Percentiles rank a stretch among this genome's conserved stretches.
phyloP scores from a whole-genome alignment of 1,140 invertebrate species.

The Panagrolaimus sp. region DNA sequence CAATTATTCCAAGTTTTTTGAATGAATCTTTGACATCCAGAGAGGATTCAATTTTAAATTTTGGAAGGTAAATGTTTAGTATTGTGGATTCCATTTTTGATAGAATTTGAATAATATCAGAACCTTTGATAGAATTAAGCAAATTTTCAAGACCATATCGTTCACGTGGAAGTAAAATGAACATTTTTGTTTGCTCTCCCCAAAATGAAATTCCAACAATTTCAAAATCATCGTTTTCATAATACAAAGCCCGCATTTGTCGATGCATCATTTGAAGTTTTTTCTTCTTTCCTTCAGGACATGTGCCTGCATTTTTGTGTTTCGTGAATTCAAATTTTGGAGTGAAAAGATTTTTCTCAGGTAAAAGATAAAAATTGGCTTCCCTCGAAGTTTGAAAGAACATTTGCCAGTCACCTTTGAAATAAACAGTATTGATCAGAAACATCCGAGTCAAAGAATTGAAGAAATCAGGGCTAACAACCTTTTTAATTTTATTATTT shows the following conservation, averaged over 20 bases:
- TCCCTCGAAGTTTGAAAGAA: neutral
- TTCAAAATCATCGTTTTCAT: constrained; percentile 20
- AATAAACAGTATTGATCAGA: neutral
- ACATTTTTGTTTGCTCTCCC: constrained; percentile 22
- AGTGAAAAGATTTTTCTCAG: neutral
- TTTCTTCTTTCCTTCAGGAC: neutral
- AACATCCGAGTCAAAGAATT: neutral
- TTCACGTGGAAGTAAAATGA: constrained; percentile 25
- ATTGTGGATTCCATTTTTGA: neutral
- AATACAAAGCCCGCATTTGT: neutral
- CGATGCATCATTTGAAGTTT: neutral
- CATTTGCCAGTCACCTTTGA: neutral
- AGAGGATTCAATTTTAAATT: constrained; percentile 34
- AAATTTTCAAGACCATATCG: constrained; percentile 24
- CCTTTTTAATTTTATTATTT: neutral
- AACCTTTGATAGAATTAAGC: constrained; percentile 21
- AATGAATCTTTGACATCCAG: constrained; percentile 17
- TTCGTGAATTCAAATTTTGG: no score
- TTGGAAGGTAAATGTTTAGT: constrained; percentile 24
- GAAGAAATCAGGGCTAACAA: neutral
- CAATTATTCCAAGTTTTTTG: neutral
- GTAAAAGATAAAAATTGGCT: neutral
- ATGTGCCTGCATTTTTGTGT: neutral
- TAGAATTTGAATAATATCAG: constrained; percentile 14
- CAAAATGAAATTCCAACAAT: constrained; percentile 24